These are phyloP conservation scores for Ctenopoma kingsleyae DNA, from an alignment of 2,797 vertebrate species.

Conservation along the genomic window DNA sequence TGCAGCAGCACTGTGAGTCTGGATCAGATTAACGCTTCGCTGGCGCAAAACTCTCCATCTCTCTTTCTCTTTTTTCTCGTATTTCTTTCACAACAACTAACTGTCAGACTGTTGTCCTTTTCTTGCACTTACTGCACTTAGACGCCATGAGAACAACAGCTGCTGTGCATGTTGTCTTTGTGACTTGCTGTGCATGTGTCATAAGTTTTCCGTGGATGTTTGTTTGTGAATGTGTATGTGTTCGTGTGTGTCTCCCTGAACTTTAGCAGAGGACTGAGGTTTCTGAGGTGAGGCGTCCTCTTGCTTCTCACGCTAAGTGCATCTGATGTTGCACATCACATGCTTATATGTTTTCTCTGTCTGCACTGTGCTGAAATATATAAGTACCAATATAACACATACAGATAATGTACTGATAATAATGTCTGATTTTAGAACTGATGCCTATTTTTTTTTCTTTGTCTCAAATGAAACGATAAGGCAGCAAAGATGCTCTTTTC, in stretches of 20 bases:
- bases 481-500: neutral
- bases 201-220: slow-evolving; percentile 33
- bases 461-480: neutral
- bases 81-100: slow-evolving; percentile 30
- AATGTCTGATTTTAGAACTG: neutral
- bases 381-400: slow-evolving; percentile 25
- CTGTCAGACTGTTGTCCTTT: slow-evolving; percentile 31
- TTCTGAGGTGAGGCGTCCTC: slow-evolving; percentile 81
- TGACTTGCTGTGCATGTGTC: slow-evolving; percentile 32
- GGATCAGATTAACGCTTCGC: slow-evolving; percentile 78
- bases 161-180: slow-evolving; percentile 38
- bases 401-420: neutral
- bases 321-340: slow-evolving; percentile 81
- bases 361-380: slow-evolving; percentile 42
- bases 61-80: slow-evolving; percentile 5
- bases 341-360: slow-evolving; percentile 61
- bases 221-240: slow-evolving; percentile 11
- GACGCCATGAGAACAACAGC: slow-evolving; percentile 35
- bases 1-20: slow-evolving; percentile 76
- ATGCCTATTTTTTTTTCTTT: neutral
- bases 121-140: slow-evolving; percentile 10
- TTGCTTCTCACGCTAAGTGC: slow-evolving; percentile 80
- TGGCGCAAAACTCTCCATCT: slow-evolving; percentile 34
- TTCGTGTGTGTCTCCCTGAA: slow-evolving; percentile 51
- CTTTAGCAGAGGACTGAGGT: slow-evolving; percentile 75